Percentiles rank a stretch among this genome's conserved stretches.
Evolutionary conservation across 2,113 vertebrate species (phyloP).

Genomic region (Syngnathus scovelli): DNA sequence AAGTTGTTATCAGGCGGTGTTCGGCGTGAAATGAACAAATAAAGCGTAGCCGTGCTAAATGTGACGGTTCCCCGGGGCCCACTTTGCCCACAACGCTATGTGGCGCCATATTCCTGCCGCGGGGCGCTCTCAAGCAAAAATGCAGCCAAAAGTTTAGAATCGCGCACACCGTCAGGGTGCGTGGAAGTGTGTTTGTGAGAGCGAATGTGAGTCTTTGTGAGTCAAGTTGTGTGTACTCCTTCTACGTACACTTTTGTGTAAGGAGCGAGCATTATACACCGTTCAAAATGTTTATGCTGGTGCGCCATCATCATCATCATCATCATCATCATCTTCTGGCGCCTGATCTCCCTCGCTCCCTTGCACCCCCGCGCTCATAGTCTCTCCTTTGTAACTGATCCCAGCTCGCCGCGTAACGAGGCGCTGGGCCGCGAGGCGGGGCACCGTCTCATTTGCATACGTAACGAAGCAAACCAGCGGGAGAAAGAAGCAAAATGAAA

Average conservation of each 20-base stretch:
- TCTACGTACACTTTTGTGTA: neutral
- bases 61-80: conserved; percentile 41
- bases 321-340: neutral
- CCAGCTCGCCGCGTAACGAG: conserved; percentile 49
- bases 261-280: neutral
- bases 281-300: neutral
- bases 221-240: neutral
- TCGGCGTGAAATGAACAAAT: conserved; percentile 48
- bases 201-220: neutral
- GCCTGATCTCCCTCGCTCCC: neutral
- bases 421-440: conserved; percentile 43
- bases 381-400: conserved; percentile 50
- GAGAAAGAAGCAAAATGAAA: conserved; percentile 4
- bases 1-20: conserved; percentile 47
- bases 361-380: conserved; percentile 16
- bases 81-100: conserved; percentile 43
- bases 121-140: conserved; percentile 29
- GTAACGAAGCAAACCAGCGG: conserved; percentile 54
- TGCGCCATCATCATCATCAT: neutral
- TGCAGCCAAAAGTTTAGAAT: conserved; percentile 40
- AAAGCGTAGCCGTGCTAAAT: conserved; percentile 50
- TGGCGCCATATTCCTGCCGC: conserved; percentile 32
- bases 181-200: neutral
- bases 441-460: conserved; percentile 63
- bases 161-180: neutral